phyloP scores from a whole-genome alignment of 2,113 vertebrate genomes.

The Carettochelys insculpta region DNA sequence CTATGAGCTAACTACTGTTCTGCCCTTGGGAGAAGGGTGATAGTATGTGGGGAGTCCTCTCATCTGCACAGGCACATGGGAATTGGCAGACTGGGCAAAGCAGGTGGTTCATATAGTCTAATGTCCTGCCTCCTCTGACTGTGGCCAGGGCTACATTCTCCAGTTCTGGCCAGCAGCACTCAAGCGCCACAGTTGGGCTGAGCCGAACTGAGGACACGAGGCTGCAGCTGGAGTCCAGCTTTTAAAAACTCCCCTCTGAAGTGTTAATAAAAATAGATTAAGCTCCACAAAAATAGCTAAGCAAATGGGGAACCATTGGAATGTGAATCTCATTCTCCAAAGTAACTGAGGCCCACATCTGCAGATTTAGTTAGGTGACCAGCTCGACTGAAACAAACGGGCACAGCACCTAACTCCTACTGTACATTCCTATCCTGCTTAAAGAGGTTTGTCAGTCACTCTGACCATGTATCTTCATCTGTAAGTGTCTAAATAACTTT shows the following conservation, averaged over 20 bases:
- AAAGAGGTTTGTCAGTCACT: neutral
- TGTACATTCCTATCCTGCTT: neutral
- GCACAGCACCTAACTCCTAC: neutral
- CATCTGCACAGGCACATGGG: neutral
- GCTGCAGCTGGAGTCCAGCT: neutral
- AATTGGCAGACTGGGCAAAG: neutral
- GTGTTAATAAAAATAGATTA: neutral
- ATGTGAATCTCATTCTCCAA: neutral
- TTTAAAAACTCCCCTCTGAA: neutral
- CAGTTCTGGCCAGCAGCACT: neutral
- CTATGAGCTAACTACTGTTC: neutral
- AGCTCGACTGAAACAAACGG: neutral
- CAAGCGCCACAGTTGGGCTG: neutral
- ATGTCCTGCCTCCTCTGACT: neutral
- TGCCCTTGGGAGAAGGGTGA: neutral
- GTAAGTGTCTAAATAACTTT: slow-evolving; percentile 11
- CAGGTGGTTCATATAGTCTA: neutral
- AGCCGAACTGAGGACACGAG: neutral
- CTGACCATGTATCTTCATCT: neutral
- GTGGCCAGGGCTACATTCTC: neutral
- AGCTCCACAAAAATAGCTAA: no score
- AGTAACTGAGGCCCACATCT: neutral
- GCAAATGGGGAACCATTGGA: neutral
- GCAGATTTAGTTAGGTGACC: neutral
- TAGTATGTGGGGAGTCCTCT: no score